Percentiles rank a stretch among this genome's conserved stretches.
Evolutionary conservation across 2,113 vertebrate species (phyloP).

Genomic region (Stomatorhinus ivindoensis): DNA sequence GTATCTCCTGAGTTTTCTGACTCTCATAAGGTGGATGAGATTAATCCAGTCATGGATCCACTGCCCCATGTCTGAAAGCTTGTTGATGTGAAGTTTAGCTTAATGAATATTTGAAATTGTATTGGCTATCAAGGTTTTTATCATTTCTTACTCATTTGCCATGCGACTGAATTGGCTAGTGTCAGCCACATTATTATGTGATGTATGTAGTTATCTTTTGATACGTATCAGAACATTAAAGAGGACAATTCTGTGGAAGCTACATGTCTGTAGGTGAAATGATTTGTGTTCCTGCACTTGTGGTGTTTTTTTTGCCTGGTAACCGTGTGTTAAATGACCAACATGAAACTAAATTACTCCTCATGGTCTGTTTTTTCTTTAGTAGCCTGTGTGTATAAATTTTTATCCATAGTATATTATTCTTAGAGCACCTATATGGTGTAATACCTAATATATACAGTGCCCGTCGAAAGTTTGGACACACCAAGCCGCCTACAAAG

Average conservation of each 20-base stretch:
- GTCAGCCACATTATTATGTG: not conserved
- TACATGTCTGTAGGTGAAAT: not conserved
- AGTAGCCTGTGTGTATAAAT: not conserved
- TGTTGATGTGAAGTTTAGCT: not conserved
- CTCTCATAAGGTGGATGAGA: not conserved
- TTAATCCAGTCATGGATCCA: not conserved
- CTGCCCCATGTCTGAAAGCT: not conserved
- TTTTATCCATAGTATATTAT: not conserved
- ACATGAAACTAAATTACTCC: not conserved
- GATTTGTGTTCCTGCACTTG: not conserved
- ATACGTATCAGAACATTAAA: not conserved
- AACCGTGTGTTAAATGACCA: not conserved
- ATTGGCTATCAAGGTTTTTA: not conserved
- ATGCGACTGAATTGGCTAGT: not conserved
- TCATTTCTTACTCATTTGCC: not conserved
- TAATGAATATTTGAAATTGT: not conserved
- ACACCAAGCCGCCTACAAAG: not conserved
- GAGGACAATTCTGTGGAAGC: not conserved
- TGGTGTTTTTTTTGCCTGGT: not conserved
- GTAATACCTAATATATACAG: not conserved
- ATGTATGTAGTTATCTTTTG: not conserved
- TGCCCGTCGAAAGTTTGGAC: not conserved
- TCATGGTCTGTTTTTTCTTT: not conserved
- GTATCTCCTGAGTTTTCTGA: not conserved
- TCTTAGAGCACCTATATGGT: not conserved